Conservation (phyloP, 2,113 vertebrate species). For the Entelurus aequoreus region DNA sequence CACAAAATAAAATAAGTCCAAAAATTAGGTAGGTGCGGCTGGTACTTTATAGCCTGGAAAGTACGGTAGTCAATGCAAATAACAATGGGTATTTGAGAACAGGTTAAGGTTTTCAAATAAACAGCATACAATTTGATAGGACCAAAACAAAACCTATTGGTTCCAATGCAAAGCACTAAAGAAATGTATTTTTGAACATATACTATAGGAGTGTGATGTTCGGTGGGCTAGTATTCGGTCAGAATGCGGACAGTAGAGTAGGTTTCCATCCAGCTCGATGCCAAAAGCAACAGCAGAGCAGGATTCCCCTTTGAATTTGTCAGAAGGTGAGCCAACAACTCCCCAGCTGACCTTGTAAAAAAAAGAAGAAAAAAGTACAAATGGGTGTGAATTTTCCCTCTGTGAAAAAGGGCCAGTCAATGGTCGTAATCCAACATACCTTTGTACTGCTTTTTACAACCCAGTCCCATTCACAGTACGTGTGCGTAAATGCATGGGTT, state of each 20-base stretch:
- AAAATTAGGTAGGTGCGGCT: too few relatives aligned
- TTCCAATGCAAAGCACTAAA: conserved; percentile 41
- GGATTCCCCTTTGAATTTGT: conserved; percentile 31
- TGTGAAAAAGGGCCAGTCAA: conserved; percentile 2
- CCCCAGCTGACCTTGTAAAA: conserved; percentile 35
- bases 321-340: conserved; percentile 20
- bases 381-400: conserved; percentile 27
- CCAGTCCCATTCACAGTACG: background rate
- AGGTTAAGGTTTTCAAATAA: conserved; percentile 1
- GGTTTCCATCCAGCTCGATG: conserved; percentile 44
- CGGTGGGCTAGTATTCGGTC: conserved; percentile 51
- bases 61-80: background rate
- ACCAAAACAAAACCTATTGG: conserved; percentile 10
- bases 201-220: conserved; percentile 28
- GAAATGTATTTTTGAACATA: conserved; percentile 54
- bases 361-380: conserved; percentile 15
- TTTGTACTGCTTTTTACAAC: background rate
- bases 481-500: background rate
- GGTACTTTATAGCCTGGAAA: too few relatives aligned
- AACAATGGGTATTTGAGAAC: background rate
- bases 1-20: too few relatives aligned
- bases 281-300: conserved; percentile 55
- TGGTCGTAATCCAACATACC: background rate
- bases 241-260: conserved; percentile 41
- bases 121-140: conserved; percentile 14